Conservation (phyloP, 2,113 vertebrate genomes). For the Corythoichthys intestinalis region DNA sequence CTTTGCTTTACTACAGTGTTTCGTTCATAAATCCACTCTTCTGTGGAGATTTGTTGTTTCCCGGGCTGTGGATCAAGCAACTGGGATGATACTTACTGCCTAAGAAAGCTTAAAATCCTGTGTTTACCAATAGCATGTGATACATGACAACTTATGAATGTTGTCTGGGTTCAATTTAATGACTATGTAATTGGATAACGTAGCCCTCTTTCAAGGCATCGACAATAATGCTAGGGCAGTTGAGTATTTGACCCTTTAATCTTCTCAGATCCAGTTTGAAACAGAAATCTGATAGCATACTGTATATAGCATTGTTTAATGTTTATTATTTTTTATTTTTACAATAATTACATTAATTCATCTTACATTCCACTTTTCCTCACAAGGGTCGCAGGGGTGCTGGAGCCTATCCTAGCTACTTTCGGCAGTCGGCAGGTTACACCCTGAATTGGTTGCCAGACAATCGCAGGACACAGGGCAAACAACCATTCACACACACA, state of each 20-base stretch:
- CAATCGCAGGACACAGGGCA: too few relatives aligned
- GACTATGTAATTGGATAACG: background rate
- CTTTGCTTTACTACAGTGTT: background rate
- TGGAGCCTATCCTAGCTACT: too few relatives aligned
- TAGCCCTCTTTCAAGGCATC: background rate
- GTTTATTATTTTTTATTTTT: too few relatives aligned
- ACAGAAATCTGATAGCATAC: background rate
- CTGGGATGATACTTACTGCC: background rate
- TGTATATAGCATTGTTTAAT: too few relatives aligned
- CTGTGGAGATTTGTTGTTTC: background rate
- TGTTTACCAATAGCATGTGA: conserved; percentile 15
- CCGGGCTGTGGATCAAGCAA: conserved; percentile 9
- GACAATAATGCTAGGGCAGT: background rate
- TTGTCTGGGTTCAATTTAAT: conserved; percentile 25
- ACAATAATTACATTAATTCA: too few relatives aligned
- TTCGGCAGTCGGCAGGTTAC: too few relatives aligned
- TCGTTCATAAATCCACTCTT: background rate
- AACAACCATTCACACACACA: too few relatives aligned
- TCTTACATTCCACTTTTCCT: too few relatives aligned
- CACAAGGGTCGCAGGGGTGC: too few relatives aligned
- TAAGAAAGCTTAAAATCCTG: conserved; percentile 19
- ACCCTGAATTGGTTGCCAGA: too few relatives aligned
- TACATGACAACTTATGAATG: conserved; percentile 29
- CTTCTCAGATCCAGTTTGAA: background rate
- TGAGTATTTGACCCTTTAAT: background rate